Conservation (phyloP, 2,113 vertebrate species). For the Saccopteryx bilineata region DNA sequence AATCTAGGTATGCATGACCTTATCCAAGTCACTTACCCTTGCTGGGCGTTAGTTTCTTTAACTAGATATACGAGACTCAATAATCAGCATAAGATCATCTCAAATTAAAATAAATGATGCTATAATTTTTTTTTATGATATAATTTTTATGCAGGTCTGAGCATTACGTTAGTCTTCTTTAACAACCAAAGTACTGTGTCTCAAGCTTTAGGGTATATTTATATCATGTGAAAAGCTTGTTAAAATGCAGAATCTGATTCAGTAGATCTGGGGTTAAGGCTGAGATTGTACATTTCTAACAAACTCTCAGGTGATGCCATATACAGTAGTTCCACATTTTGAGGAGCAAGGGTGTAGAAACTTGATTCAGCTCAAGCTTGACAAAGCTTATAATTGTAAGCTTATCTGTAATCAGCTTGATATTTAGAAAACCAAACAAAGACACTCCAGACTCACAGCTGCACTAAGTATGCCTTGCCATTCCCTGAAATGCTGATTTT, state of each 20-base stretch:
- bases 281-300: not conserved
- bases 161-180: slow-evolving; percentile 20
- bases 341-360: not conserved
- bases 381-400: slow-evolving; percentile 34
- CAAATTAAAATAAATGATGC: slow-evolving; percentile 48
- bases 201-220: slow-evolving; percentile 11
- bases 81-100: slow-evolving; percentile 16
- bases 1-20: not conserved
- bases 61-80: slow-evolving; percentile 15
- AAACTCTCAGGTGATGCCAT: not conserved
- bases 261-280: not conserved
- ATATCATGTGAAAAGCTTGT: not conserved
- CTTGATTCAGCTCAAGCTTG: not conserved
- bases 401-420: slow-evolving; percentile 22
- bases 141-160: slow-evolving; percentile 24
- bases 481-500: slow-evolving; percentile 42
- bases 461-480: not conserved
- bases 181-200: not conserved
- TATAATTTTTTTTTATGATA: not conserved
- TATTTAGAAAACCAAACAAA: slow-evolving; percentile 57
- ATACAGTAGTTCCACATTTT: not conserved
- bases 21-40: not conserved
- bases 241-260: slow-evolving; percentile 49
- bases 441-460: slow-evolving; percentile 2
- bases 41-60: not conserved